Conservation (phyloP, 2,797 vertebrate genomes). For the Trematomus bernacchii region DNA sequence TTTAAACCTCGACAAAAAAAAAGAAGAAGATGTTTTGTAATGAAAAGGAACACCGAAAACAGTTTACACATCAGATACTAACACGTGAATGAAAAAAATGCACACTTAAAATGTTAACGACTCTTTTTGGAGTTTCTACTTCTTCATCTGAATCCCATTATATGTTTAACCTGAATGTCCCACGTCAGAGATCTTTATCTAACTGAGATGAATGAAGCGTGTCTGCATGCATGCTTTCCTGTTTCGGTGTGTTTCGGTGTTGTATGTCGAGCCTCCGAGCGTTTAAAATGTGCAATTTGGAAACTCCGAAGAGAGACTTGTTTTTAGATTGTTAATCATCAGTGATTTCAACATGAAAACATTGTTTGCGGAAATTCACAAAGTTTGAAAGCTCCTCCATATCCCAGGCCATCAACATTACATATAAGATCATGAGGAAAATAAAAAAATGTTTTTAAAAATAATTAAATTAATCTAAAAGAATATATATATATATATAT, state of each 20-base stretch:
- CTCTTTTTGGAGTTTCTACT: not conserved
- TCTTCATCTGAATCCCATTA: slow-evolving; percentile 10
- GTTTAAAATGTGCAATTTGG: slow-evolving; percentile 42
- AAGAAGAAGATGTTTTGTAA: not conserved
- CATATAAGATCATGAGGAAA: no score
- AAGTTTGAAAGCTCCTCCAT: not conserved
- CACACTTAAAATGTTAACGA: not conserved
- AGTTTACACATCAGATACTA: not conserved
- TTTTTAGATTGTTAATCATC: slow-evolving; percentile 7
- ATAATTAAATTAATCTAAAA: not conserved
- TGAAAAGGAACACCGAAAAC: slow-evolving; percentile 10
- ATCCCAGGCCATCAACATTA: not conserved
- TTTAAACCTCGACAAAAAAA: slow-evolving; percentile 19
- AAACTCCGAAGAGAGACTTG: slow-evolving; percentile 7
- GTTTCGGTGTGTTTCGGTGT: not conserved
- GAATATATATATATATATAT: not conserved
- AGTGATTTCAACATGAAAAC: slow-evolving; percentile 48
- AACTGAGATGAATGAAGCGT: slow-evolving; percentile 19
- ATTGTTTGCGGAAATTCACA: slow-evolving; percentile 47
- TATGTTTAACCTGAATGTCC: slow-evolving; percentile 6
- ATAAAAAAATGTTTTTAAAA: not conserved
- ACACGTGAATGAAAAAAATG: not conserved
- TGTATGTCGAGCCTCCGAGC: slow-evolving; percentile 22
- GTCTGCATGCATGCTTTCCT: slow-evolving; percentile 18
- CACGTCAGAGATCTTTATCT: slow-evolving; percentile 31